Percentiles rank a stretch among this genome's conserved stretches.
Evolutionary conservation across 2,888 invertebrate genomes (phyloP).

Genomic region (Hyppa rectilinea): DNA sequence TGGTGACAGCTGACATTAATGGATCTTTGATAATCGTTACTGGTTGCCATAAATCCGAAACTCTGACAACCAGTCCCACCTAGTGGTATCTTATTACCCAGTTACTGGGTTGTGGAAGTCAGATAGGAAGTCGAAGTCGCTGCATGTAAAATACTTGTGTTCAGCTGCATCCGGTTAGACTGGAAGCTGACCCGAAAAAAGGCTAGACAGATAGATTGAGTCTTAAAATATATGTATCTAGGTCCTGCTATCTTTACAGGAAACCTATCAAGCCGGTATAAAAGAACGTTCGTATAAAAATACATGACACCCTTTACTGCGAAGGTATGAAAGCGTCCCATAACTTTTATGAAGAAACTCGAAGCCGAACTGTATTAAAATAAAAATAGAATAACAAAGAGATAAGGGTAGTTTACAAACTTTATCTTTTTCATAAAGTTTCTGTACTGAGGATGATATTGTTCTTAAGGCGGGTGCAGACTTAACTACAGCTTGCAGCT

Average conservation of each 20-base stretch:
- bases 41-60: too few species aligned
- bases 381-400: slow-evolving; percentile 48
- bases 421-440: slow-evolving; percentile 55
- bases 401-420: slow-evolving; percentile 44
- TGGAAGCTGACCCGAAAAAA: too few species aligned
- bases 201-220: too few species aligned
- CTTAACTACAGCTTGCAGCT: neutral
- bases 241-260: neutral
- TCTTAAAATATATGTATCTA: neutral
- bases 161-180: too few species aligned
- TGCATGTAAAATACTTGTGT: too few species aligned
- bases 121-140: too few species aligned
- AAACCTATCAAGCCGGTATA: neutral
- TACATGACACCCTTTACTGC: neutral
- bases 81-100: too few species aligned
- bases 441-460: slow-evolving; percentile 34
- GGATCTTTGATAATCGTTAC: too few species aligned
- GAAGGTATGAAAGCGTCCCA: slow-evolving; percentile 7
- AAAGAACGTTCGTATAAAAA: slow-evolving; percentile 35
- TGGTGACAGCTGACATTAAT: too few species aligned
- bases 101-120: too few species aligned
- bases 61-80: too few species aligned
- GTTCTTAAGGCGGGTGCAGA: slow-evolving; percentile 16
- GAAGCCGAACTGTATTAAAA: slow-evolving; percentile 46
- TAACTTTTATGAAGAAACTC: slow-evolving; percentile 45